Base-by-base conservation (phyloP, 30 jellyfish, hydroid and myxozoan species). In the Rhopilema esculentum region DNA sequence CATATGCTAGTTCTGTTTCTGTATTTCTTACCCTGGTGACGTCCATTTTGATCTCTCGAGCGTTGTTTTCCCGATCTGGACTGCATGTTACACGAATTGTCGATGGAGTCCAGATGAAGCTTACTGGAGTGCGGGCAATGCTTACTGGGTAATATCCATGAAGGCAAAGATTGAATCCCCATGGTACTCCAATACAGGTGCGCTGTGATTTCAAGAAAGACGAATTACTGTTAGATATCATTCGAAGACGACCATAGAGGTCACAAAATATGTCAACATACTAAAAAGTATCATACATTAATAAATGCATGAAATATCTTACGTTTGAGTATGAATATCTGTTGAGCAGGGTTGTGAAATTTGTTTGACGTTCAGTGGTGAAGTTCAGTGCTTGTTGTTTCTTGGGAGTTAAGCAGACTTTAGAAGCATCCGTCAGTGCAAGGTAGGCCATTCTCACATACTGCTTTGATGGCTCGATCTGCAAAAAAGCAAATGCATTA, bases 141-240 rank as follows among this genome's bases (percentile, higher is more conserved):
- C 67, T 57, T 20, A 8, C 51, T 4, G 93, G 84, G 78, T 48
- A 16, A 68, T 49, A 84, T 22, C 93, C 93, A 48, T 72, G 93
- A 0, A 72, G 72, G 70, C 87, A 84, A 9, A 84, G 72, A 8
- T 64, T 72, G 66, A 84, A 15, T 72, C 93, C 93, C 93, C 93
- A 84, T 62, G 93, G 82, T 24, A 51, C 32, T 8, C 93, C 87
- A 25, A 72, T 84, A 51, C 86, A 72, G 17, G 75, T 27, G 27
- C 93, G 65, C 89, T 80, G 89, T 0, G 17, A 63, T n/a, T 2
- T 4, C 15, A 15, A 51, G 19, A 9, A 51, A 51, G 19, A n/a
- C n/a, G n/a, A n/a, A n/a, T n/a, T n/a, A n/a, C n/a, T n/a, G n/a
- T n/a, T n/a, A n/a, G n/a, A n/a, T n/a, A n/a, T n/a, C n/a, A n/a